phyloP scores from a whole-genome alignment of 2,113 vertebrate genomes.

The Lucifuga dentata region DNA sequence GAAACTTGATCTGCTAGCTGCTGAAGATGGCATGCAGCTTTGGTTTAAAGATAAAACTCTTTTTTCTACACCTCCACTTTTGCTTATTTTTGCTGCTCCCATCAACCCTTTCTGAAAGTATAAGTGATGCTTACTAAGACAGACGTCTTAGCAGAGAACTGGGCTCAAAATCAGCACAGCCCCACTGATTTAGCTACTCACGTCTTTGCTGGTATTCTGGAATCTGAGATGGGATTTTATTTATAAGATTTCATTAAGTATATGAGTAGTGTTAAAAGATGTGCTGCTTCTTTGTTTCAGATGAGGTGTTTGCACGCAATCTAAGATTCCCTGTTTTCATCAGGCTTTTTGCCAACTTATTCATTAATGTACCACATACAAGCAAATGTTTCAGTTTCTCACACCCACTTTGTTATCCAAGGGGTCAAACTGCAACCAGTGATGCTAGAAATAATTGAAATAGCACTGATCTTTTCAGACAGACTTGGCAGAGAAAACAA shows the following conservation, averaged over 20 bases:
- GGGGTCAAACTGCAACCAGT: background rate
- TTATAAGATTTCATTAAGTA: constrained; percentile 50
- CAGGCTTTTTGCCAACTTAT: background rate
- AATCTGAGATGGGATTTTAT: constrained; percentile 44
- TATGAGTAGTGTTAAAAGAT: constrained; percentile 25
- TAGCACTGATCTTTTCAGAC: background rate
- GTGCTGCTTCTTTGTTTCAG: background rate
- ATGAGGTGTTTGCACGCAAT: background rate
- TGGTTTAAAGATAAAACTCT: constrained; percentile 56
- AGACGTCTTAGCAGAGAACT: constrained; percentile 54
- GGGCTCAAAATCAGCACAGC: constrained; percentile 59
- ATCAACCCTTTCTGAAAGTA: constrained; percentile 37
- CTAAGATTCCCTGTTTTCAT: background rate
- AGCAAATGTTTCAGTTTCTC: background rate
- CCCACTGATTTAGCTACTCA: constrained; percentile 64
- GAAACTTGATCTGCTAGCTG: constrained; percentile 76
- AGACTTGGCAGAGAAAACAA: constrained; percentile 1
- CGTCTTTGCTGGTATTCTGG: constrained; percentile 59
- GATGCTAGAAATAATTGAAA: constrained; percentile 5
- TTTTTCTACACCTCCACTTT: constrained; percentile 44
- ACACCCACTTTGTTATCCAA: background rate
- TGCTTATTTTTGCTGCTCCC: constrained; percentile 56
- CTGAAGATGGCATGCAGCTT: constrained; percentile 71
- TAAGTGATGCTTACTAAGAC: constrained; percentile 44
- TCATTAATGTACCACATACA: background rate